Conservation (phyloP, 2,113 vertebrate species). For the Coracopsis vasa region DNA sequence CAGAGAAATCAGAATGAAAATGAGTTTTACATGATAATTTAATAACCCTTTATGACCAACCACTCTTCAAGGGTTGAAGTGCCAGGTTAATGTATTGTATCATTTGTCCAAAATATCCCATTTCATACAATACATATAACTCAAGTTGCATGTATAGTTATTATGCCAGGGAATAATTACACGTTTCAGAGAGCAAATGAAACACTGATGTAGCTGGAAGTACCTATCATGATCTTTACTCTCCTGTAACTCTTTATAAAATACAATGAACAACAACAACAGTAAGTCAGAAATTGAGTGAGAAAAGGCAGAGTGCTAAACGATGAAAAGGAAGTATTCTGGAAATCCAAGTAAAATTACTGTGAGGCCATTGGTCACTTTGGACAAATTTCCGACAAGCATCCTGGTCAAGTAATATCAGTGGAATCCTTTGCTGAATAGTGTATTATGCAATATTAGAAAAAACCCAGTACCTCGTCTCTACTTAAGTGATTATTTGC, state of each 20-base stretch:
- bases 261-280: neutral
- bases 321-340: neutral
- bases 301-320: neutral
- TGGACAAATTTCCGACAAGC: neutral
- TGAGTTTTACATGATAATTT: neutral
- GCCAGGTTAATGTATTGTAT: neutral
- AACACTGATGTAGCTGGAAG: neutral
- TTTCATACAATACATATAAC: neutral
- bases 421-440: neutral
- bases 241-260: neutral
- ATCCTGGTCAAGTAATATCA: neutral
- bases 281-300: neutral
- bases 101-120: neutral
- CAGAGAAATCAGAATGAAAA: neutral
- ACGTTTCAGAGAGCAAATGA: neutral
- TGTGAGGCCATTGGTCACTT: neutral
- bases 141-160: neutral
- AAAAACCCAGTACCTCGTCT: neutral
- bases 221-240: neutral
- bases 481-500: neutral
- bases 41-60: neutral
- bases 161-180: neutral
- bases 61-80: neutral
- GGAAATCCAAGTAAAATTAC: neutral
- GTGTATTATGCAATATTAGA: neutral